Evolutionary conservation across 2,113 vertebrate species (phyloP).

Genomic region (Ceyx melanurus): DNA sequence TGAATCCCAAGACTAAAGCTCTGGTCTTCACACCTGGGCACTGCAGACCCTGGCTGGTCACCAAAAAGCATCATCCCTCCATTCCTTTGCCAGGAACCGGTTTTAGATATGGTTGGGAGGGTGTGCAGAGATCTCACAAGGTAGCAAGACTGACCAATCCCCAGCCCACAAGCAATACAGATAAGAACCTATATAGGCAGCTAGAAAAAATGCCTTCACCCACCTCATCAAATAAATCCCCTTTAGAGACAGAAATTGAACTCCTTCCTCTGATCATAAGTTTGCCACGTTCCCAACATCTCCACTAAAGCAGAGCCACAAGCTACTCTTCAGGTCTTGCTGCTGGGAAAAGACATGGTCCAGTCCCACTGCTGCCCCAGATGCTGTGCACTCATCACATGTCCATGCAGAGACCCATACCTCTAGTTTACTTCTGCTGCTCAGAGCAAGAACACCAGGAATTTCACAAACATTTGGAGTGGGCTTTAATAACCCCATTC

Average conservation of each 20-base stretch:
- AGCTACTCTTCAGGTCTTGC: not conserved
- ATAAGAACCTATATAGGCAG: not conserved
- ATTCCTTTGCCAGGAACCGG: rapidly evolving
- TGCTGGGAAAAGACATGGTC: rapidly evolving
- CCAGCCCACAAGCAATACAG: rapidly evolving
- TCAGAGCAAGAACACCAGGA: not conserved
- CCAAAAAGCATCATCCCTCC: not conserved
- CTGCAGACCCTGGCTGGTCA: rapidly evolving
- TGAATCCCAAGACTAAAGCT: not conserved
- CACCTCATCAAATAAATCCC: too few species aligned
- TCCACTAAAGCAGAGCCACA: not conserved
- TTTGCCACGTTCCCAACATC: rapidly evolving
- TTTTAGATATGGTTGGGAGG: rapidly evolving
- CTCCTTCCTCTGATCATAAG: not conserved
- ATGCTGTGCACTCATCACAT: rapidly evolving
- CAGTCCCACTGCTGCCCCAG: not conserved
- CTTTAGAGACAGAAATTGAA: rapidly evolving
- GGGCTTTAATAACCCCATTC: not conserved
- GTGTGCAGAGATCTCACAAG: rapidly evolving
- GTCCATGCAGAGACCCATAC: rapidly evolving
- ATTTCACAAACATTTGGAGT: too few species aligned
- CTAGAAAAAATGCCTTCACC: not conserved
- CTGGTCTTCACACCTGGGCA: rapidly evolving
- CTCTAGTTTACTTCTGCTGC: rapidly evolving
- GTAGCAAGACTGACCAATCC: not conserved